Conservation (phyloP, 2,797 vertebrate species). For the Ptychobarbus kaznakovi region DNA sequence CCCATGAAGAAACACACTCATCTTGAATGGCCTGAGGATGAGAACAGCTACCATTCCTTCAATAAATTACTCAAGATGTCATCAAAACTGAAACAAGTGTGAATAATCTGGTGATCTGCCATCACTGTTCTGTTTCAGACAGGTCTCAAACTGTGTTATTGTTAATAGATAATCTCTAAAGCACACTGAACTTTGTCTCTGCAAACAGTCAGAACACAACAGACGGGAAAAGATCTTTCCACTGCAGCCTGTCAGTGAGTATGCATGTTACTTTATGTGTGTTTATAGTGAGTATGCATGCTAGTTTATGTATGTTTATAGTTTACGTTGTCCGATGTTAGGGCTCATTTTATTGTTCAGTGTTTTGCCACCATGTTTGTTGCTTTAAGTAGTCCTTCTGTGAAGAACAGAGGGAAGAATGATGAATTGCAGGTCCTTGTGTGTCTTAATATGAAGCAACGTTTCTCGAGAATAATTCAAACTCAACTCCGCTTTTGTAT, state of each 20-base stretch:
- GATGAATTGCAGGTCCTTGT: not conserved
- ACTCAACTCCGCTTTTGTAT: conserved; percentile 30
- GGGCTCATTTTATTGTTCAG: not conserved
- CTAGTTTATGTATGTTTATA: conserved; percentile 4
- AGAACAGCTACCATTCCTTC: not conserved
- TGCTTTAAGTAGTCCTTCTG: not conserved
- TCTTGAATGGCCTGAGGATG: not conserved
- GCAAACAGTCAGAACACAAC: conserved; percentile 71
- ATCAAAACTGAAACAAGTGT: not conserved
- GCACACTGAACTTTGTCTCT: conserved; percentile 83
- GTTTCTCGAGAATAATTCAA: not conserved
- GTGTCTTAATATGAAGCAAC: not conserved
- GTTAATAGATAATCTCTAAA: conserved; percentile 80
- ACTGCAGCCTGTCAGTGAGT: conserved; percentile 68
- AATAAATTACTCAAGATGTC: not conserved
- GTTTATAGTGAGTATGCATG: conserved; percentile 11
- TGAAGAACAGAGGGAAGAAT: not conserved
- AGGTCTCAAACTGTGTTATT: conserved; percentile 36
- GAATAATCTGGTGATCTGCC: conserved; percentile 61
- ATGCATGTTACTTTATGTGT: conserved; percentile 1
- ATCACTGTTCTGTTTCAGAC: conserved; percentile 14
- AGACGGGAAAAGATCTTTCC: conserved; percentile 46
- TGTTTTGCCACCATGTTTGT: not conserved
- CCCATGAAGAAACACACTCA: no score
- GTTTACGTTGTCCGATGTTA: not conserved